These are phyloP conservation scores for Hipposideros armiger DNA, from an alignment of 2,113 vertebrate species.

Conservation along the genomic window DNA sequence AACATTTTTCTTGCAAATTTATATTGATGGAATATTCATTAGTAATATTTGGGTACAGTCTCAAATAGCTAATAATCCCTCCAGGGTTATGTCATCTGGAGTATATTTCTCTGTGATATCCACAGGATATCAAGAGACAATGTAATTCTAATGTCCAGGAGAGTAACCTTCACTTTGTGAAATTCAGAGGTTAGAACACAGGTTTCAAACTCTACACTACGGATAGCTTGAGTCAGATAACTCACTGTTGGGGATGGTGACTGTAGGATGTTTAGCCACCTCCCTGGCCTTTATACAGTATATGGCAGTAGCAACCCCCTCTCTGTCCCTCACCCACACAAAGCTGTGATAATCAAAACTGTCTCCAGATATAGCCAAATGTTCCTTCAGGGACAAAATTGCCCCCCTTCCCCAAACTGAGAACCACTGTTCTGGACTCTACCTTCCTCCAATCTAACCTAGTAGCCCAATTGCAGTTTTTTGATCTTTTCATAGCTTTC, in stretches of 20 bases:
- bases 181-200: neutral
- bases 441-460: neutral
- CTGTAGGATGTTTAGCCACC: neutral
- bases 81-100: neutral
- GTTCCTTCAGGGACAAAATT: neutral
- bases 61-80: slow-evolving; percentile 29
- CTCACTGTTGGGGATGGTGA: neutral
- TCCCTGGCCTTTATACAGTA: neutral
- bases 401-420: neutral
- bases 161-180: neutral
- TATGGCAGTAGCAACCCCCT: neutral
- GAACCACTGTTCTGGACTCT: neutral
- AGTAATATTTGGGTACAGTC: neutral
- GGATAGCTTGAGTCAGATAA: neutral
- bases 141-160: neutral
- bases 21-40: neutral
- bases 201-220: neutral
- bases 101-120: slow-evolving; percentile 17
- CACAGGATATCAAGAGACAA: neutral
- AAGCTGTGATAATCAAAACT: slow-evolving; percentile 29
- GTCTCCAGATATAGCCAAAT: neutral
- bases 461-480: neutral
- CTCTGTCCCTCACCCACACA: rapidly evolving
- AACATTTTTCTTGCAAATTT: slow-evolving; percentile 1
- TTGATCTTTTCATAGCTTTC: neutral